These are phyloP conservation scores for Trinectes maculatus DNA, from an alignment of 2,113 vertebrate species.

Conservation along the genomic window DNA sequence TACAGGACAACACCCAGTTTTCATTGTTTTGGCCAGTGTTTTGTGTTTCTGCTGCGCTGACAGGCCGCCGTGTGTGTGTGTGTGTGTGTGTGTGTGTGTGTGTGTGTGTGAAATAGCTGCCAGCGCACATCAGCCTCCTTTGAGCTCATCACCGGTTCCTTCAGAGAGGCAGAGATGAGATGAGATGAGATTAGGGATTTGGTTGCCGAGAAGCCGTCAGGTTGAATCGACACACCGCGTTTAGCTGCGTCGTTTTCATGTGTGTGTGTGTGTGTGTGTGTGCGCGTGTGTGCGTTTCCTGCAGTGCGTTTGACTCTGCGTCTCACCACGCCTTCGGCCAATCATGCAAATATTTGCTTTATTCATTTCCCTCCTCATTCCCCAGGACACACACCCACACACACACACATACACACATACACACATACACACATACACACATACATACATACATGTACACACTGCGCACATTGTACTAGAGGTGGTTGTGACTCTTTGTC, in stretches of 20 bases:
- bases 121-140: constrained; percentile 58
- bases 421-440: neutral
- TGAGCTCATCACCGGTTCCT: constrained; percentile 70
- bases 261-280: constrained; percentile 23
- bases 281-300: neutral
- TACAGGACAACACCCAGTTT: constrained; percentile 4
- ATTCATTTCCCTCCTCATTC: constrained; percentile 42
- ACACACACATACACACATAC: neutral
- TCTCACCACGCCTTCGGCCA: constrained; percentile 53
- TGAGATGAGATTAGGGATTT: constrained; percentile 74
- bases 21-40: constrained; percentile 1
- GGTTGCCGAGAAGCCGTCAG: constrained; percentile 52
- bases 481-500: constrained; percentile 39
- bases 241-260: constrained; percentile 23
- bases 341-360: constrained; percentile 52
- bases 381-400: constrained; percentile 29
- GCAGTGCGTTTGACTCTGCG: constrained; percentile 25
- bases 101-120: constrained; percentile 47
- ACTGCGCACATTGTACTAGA: constrained; percentile 26
- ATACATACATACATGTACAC: neutral
- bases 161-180: constrained; percentile 54
- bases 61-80: constrained; percentile 6
- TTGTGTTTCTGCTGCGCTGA: constrained; percentile 33
- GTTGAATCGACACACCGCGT: constrained; percentile 55
- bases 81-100: constrained; percentile 25